Evolutionary conservation across 2,888 invertebrate species (phyloP).

Genomic region (Stenoptilia bipunctidactyla): DNA sequence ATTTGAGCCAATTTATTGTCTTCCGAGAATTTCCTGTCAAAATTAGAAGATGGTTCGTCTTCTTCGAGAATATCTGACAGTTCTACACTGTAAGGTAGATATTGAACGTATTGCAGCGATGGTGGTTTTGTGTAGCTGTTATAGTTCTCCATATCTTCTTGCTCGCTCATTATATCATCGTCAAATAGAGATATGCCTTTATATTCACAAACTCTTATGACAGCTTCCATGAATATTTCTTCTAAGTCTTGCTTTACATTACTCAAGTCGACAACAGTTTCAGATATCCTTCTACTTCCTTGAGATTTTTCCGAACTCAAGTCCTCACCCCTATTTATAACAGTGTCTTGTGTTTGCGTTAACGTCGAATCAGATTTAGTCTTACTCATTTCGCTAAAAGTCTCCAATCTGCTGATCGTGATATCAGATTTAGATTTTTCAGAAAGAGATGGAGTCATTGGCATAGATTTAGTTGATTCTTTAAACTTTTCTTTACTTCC

Average conservation of each 20-base stretch:
- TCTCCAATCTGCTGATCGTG: constrained; percentile 55
- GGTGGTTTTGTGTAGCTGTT: constrained; percentile 53
- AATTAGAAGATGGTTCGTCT: constrained; percentile 43
- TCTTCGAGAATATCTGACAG: constrained; percentile 59
- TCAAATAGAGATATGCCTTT: constrained; percentile 27
- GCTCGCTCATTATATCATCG: constrained; percentile 55
- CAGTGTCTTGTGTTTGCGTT: constrained; percentile 58
- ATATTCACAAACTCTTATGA: constrained; percentile 31
- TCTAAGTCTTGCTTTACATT: constrained; percentile 52
- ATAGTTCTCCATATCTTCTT: constrained; percentile 54
- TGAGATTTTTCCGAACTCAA: constrained; percentile 26
- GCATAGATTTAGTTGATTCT: constrained; percentile 31
- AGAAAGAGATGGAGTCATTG: constrained; percentile 47
- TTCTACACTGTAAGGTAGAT: constrained; percentile 49
- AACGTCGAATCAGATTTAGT: constrained; percentile 61
- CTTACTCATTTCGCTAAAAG: constrained; percentile 55
- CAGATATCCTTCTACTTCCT: constrained; percentile 45
- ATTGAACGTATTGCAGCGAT: constrained; percentile 31
- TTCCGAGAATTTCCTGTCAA: constrained; percentile 31
- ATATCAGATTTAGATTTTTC: constrained; percentile 61
- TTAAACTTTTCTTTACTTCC: constrained; percentile 33
- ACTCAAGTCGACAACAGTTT: constrained; percentile 52
- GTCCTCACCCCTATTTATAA: constrained; percentile 44
- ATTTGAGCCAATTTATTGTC: constrained; percentile 33
- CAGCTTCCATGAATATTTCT: constrained; percentile 45